phyloP scores from a whole-genome alignment of 2,797 vertebrate genomes.

The Halcyon badia region DNA sequence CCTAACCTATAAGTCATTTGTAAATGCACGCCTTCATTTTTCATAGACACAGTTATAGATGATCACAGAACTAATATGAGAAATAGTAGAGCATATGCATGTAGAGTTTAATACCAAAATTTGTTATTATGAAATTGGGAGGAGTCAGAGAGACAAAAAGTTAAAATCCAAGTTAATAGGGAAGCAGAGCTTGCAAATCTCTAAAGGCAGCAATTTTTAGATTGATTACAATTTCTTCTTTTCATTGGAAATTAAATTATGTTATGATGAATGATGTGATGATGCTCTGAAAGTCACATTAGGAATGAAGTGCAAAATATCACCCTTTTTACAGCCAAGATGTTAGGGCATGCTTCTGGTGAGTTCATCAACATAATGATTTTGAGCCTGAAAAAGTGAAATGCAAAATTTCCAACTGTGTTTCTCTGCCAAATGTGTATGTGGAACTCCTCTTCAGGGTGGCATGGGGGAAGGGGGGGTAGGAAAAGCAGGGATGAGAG shows the following conservation, averaged over 20 bases:
- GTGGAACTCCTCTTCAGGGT: not conserved
- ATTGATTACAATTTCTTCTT: not conserved
- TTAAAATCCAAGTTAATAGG: not conserved
- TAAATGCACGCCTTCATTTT: not conserved
- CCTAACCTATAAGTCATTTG: not conserved
- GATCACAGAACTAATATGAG: not conserved
- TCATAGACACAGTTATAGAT: not conserved
- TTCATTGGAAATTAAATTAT: not conserved
- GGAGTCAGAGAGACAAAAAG: not conserved
- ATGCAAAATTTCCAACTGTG: not conserved
- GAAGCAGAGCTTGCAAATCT: not conserved
- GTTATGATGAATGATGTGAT: not conserved
- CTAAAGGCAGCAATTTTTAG: not conserved
- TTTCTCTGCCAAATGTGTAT: not conserved
- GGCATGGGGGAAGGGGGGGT: too few relatives aligned
- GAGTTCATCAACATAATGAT: not conserved
- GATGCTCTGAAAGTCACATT: not conserved
- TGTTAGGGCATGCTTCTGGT: not conserved
- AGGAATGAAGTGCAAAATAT: not conserved
- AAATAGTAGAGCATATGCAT: not conserved
- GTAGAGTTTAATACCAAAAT: not conserved
- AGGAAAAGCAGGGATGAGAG: not conserved
- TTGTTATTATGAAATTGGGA: not conserved
- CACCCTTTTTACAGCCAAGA: not conserved
- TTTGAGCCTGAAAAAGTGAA: not conserved